phyloP scores from a whole-genome alignment of 1,140 invertebrate genomes.

The Hetaerina americana region DNA sequence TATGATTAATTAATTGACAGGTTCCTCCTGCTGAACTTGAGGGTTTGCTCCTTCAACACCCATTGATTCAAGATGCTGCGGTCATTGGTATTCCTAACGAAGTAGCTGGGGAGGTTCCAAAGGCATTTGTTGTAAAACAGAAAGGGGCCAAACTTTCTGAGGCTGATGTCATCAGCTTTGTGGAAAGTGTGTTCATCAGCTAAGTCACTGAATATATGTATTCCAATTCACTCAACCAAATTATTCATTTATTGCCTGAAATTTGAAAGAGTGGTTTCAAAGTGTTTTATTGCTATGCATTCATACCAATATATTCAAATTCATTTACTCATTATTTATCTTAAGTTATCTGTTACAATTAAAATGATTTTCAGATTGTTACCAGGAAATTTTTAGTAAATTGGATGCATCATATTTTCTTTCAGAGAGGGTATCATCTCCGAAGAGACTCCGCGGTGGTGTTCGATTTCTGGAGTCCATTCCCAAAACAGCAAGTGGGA shows the following conservation, averaged over 20 bases:
- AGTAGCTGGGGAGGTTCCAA: conserved; percentile 49
- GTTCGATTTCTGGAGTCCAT: conserved; percentile 38
- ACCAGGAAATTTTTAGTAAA: no score
- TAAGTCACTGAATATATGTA: no score
- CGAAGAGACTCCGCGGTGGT: conserved; percentile 33
- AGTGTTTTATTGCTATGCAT: no score
- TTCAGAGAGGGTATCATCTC: neutral
- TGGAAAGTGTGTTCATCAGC: conserved; percentile 27
- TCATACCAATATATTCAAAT: no score
- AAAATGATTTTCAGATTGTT: no score
- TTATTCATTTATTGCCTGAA: no score
- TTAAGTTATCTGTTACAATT: no score
- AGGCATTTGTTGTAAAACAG: conserved; percentile 51
- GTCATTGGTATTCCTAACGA: conserved; percentile 56
- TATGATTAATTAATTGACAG: no score
- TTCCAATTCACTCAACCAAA: no score
- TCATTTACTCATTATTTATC: no score
- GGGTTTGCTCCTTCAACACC: conserved; percentile 48
- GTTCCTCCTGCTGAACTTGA: conserved; percentile 56
- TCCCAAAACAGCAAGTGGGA: conserved; percentile 51
- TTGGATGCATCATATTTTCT: no score
- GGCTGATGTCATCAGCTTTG: conserved; percentile 33
- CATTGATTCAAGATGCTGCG: conserved; percentile 50
- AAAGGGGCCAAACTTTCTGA: conserved; percentile 28
- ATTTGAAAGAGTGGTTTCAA: no score